These are phyloP conservation scores for Phylloscopus trochiloides DNA, from an alignment of 2,113 vertebrate species.

Conservation along the genomic window DNA sequence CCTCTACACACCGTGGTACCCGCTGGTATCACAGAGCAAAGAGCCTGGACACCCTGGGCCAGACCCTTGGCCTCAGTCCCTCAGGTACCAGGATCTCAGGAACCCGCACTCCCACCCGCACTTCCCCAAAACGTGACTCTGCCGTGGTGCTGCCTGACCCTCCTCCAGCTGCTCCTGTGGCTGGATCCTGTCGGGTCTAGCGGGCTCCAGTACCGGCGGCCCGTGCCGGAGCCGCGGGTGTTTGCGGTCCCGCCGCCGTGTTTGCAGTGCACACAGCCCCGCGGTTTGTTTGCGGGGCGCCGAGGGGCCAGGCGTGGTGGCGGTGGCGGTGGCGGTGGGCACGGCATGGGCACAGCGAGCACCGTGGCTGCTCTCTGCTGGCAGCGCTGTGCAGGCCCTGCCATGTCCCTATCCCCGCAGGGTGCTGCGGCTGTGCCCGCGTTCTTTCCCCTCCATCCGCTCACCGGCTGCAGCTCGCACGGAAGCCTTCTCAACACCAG, in stretches of 20 bases:
- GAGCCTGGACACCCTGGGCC: background rate
- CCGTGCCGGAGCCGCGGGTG: background rate
- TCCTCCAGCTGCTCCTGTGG: background rate
- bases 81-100: background rate
- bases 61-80: background rate
- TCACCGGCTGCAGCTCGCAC: rapidly evolving
- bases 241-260: background rate
- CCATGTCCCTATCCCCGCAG: background rate
- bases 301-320: background rate
- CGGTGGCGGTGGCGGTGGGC: rapidly evolving
- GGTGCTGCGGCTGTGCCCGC: rapidly evolving
- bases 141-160: background rate
- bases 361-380: rapidly evolving
- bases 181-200: background rate
- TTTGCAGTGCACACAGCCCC: conserved; percentile 56
- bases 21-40: rapidly evolving
- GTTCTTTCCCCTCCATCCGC: background rate
- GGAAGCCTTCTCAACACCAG: rapidly evolving
- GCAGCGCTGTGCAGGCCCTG: background rate
- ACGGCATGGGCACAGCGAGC: background rate
- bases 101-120: rapidly evolving
- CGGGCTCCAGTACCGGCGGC: background rate
- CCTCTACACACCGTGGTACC: background rate
- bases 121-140: background rate
- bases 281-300: background rate